Base-by-base conservation (phyloP, 2,888 invertebrate species). In the Balanococcus diminutus region DNA sequence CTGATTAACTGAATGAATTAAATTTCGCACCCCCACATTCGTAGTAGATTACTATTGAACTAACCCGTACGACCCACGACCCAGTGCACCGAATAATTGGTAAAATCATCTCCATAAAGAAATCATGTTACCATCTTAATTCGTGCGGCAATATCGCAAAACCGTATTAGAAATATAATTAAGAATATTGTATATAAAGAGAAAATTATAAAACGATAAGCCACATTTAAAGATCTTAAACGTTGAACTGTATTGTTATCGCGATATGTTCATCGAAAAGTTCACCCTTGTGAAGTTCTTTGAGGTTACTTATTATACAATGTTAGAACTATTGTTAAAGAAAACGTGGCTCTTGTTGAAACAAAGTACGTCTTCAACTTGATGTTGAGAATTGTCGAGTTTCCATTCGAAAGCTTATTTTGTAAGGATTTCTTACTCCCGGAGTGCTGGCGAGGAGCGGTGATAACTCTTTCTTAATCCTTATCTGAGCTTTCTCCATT, bases 221-320 rank as follows among this genome's bases (percentile, higher is more conserved):
- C 84, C 36, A 61, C 82, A 82, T 82, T 82, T 56, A 82, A 82
- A 56, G 46, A 56, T 56, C 32, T 82, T 82, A 51, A 51, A 82
- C 56, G 56, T 82, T 82, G 9, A 56, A n/a, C 32, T 32, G n/a
- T n/a, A 82, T 82, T 82, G 82, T 82, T 82, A 82, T 82, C 82
- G 28, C 25, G 46, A 11, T 81, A 56, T 82, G 28, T 82, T 56
- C 56, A 82, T 82, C 82, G 82, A 46, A 82, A 82, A 82, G 51
- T 82, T 82, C 28, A 51, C 82, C 51, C 82, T 56, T 51, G 51
- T 51, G 56, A 82, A 82, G 82, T 82, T 56, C 56, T 82, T 82
- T 82, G 82, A 82, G 82, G 82, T 82, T 82, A 82, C 82, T 82
- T 82, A 51, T 82, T 82, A 82, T 82, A 82, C 19, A 82, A 82